A percentile compares a stretch with the other conserved stretches of the same genome.
These are phyloP conservation scores for Xenopus borealis DNA, from an alignment of 2,113 vertebrate species.

Conservation along the genomic window DNA sequence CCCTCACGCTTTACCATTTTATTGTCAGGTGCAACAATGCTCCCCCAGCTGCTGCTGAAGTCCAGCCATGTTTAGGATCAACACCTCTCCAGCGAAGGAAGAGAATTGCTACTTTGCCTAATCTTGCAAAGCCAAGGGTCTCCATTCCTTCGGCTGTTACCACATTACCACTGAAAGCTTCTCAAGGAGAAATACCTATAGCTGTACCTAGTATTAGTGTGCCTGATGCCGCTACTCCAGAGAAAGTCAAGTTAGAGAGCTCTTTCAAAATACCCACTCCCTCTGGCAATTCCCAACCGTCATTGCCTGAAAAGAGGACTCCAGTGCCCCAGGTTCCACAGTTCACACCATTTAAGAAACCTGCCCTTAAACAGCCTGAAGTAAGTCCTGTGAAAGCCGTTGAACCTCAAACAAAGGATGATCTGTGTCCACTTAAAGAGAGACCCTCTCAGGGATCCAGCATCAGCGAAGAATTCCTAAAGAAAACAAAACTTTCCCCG, in stretches of 20 bases:
- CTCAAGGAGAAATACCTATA: conserved; percentile 49
- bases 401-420: conserved; percentile 48
- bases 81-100: conserved; percentile 78
- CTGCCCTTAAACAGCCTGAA: conserved; percentile 47
- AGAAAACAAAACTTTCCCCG: conserved; percentile 22
- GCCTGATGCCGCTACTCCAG: conserved; percentile 35
- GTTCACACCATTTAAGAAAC: conserved; percentile 59
- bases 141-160: conserved; percentile 56
- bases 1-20: no score
- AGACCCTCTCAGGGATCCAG: conserved; percentile 55
- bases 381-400: conserved; percentile 42
- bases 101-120: conserved; percentile 75
- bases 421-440: conserved; percentile 59
- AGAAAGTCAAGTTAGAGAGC: conserved; percentile 46
- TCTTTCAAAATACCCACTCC: conserved; percentile 41
- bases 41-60: conserved; percentile 47
- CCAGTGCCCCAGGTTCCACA: conserved; percentile 67
- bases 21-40: conserved; percentile 60
- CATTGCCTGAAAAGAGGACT: conserved; percentile 68
- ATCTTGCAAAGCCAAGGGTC: conserved; percentile 67
- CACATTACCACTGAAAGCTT: conserved; percentile 55
- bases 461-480: conserved; percentile 50
- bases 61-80: conserved; percentile 52
- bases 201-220: conserved; percentile 24
- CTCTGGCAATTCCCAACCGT: not conserved